Conservation (phyloP, 2,888 invertebrate species). For the Leucozona laternaria region DNA sequence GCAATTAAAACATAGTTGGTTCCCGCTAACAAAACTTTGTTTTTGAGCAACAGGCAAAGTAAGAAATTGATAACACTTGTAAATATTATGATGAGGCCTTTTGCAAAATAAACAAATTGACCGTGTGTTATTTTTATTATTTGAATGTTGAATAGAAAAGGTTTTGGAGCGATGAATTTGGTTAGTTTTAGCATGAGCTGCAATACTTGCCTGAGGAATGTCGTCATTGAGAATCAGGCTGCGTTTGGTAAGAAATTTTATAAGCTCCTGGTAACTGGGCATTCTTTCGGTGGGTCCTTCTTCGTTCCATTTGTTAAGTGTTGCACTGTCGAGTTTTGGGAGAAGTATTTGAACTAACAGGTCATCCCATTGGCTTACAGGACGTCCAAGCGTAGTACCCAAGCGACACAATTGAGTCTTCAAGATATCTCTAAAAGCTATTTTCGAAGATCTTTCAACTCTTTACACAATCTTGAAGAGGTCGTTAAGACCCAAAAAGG, state of each 20-base stretch:
- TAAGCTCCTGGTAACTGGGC: slow-evolving; percentile 31
- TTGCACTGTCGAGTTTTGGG: slow-evolving; percentile 20
- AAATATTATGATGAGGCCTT: slow-evolving; percentile 4
- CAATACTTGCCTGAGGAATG: slow-evolving; percentile 35
- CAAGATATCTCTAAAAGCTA: no score
- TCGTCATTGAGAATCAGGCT: slow-evolving; percentile 17
- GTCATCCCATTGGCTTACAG: slow-evolving; percentile 27
- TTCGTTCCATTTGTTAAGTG: slow-evolving; percentile 22
- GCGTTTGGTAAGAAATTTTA: slow-evolving; percentile 29
- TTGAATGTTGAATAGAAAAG: slow-evolving; percentile 11
- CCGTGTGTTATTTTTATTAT: neutral
- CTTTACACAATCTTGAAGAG: no score
- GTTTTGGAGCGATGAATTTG: slow-evolving; percentile 3
- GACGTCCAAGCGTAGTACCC: slow-evolving; percentile 1
- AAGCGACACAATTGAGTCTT: no score
- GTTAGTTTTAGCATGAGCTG: slow-evolving; percentile 19
- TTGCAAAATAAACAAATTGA: no score
- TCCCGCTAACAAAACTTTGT: neutral
- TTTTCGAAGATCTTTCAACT: no score
- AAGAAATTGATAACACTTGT: slow-evolving; percentile 26
- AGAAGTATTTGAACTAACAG: slow-evolving; percentile 8
- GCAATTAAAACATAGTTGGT: neutral
- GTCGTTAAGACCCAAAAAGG: no score
- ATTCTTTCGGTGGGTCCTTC: slow-evolving; percentile 31
- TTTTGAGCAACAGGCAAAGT: neutral